Evolutionary conservation across 2,113 vertebrate genomes (phyloP), one percentile per base, ranked within the genome.

Genomic region (Brachyhypopomus gauderio): DNA sequence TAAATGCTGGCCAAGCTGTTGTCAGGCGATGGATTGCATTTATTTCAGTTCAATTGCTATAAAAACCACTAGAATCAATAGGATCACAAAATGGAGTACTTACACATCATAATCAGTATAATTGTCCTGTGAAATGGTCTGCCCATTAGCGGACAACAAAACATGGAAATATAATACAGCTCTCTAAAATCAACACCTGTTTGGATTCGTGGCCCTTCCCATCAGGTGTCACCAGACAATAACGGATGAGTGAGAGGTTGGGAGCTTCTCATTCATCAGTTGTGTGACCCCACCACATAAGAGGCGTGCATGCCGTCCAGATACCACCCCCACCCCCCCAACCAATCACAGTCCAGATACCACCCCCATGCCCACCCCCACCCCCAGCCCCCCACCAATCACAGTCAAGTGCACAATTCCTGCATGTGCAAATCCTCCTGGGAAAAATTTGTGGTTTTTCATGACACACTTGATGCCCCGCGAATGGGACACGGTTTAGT

Each of bases 401-500:
- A 75, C 67, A 81, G 69, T 34, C 72, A 78, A 81, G 75, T 76
- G 67, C 86, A 79, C 88, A 83, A 84, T 66, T 81, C 78, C 78
- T 71, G 78, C 79, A 71, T 85, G 82, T 87, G 84, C 77, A 75
- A 72, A 8, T 87, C 55, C 88, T 86, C 85, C 20, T 77, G 89
- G 89, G 85, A 86, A 69, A 85, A 34, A 3, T 66, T 85, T 84
- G 85, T 27, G 85, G 66, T 87, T 89, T 86, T 86, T 78, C 84
- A 16, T 60, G 86, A 88, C 87, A 83, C 77, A 87, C 87, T 86
- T 66, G 34, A 88, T 86, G 52, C 34, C 63, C 45, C 75, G 81
- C 14, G 75, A 77, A 78, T 80, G 74, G 63, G 86, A 85, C 89
- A 85, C 81, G 79, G 83, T 87, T 88, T 81, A 78, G 84, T 1